Percentiles rank a stretch among this genome's conserved stretches.
These are phyloP conservation scores for Margaritifera margaritifera DNA, from an alignment of 2,888 invertebrate species.

Conservation along the genomic window DNA sequence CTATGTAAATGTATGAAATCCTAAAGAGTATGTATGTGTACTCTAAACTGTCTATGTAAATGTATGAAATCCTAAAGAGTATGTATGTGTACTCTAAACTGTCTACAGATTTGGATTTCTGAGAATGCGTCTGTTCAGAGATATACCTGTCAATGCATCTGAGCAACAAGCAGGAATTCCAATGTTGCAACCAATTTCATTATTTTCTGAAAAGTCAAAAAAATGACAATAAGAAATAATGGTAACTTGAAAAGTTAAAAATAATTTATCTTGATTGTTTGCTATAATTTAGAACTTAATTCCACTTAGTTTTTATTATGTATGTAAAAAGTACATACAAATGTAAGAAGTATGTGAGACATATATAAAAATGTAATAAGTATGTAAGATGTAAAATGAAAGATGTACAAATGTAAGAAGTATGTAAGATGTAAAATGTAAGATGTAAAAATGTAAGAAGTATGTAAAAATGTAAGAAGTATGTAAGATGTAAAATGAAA, in stretches of 20 bases:
- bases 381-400: too few species aligned
- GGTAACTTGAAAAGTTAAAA: too few species aligned
- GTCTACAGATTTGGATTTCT: background rate
- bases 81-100: background rate
- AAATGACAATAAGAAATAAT: background rate
- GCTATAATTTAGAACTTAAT: background rate
- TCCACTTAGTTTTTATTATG: background rate
- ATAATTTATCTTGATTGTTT: background rate
- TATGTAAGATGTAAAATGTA: too few species aligned
- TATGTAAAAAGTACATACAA: background rate
- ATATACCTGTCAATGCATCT: slow-evolving; percentile 49
- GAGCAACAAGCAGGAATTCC: slow-evolving; percentile 70
- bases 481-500: too few species aligned
- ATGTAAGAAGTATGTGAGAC: background rate
- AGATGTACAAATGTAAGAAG: too few species aligned
- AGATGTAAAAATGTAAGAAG: too few species aligned
- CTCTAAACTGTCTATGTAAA: too few species aligned
- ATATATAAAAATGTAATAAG: background rate
- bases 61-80: background rate
- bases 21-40: too few species aligned
- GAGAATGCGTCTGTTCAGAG: background rate
- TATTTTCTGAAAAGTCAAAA: slow-evolving; percentile 54
- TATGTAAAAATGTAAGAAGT: too few species aligned
- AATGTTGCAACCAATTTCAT: slow-evolving; percentile 69
- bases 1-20: too few species aligned